phyloP scores from a whole-genome alignment of 2,797 vertebrate species.

The Varecia variegata region DNA sequence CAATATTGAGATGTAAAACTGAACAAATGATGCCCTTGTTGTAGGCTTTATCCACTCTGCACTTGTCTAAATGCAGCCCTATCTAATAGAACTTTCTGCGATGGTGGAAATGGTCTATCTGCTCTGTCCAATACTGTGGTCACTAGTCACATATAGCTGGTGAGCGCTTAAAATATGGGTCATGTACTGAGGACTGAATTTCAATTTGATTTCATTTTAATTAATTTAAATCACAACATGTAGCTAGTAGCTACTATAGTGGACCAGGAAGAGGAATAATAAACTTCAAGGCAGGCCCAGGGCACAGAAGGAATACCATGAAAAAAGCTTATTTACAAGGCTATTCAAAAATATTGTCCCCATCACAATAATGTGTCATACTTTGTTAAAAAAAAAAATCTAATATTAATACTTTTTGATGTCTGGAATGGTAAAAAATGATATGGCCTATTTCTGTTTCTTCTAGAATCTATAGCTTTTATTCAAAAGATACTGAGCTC shows the following conservation, averaged over 20 bases:
- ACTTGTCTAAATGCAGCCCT: too few relatives aligned
- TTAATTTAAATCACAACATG: not conserved
- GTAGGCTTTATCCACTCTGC: not conserved
- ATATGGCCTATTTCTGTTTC: not conserved
- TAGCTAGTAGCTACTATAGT: not conserved
- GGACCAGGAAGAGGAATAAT: not conserved
- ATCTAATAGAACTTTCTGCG: too few relatives aligned
- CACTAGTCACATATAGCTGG: not conserved
- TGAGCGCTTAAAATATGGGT: not conserved
- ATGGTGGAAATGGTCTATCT: accelerated
- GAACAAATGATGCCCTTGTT: not conserved
- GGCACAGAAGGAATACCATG: not conserved
- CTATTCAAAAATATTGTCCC: not conserved
- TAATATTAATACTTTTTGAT: too few relatives aligned
- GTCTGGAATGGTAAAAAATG: not conserved
- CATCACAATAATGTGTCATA: not conserved
- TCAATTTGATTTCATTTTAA: not conserved
- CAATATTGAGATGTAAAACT: not conserved
- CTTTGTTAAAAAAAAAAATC: not conserved
- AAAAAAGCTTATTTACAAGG: not conserved
- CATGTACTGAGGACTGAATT: not conserved
- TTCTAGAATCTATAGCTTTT: not conserved
- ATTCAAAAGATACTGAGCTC: not conserved
- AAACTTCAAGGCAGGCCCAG: not conserved
- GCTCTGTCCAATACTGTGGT: not conserved